Base-by-base conservation (phyloP, 2,797 vertebrate genomes). In the Pelodytes ibericus region DNA sequence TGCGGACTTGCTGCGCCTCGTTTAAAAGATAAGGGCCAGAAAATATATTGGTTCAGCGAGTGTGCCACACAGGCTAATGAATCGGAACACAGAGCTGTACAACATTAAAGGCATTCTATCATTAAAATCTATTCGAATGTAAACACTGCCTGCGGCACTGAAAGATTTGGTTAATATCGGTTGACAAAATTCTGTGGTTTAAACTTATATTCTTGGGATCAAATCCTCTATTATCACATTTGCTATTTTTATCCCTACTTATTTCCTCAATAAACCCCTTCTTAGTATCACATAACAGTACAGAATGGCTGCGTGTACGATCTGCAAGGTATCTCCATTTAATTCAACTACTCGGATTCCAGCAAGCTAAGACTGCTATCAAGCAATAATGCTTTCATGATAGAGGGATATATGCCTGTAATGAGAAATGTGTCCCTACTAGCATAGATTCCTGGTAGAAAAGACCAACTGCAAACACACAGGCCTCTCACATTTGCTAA, bases 91-190 rank as follows among this genome's bases (percentile, higher is more conserved):
- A 53, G 20, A 53, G 8, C 24, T 22, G 13, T 53, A 53, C 6
- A 7, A 53, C 16, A 53, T 53, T 53, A 53, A 53, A 53, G n/a
- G 49, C 8, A 53, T 53, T 53, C 49, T 24, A 53, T 53, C 49
- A 53, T 24, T 11, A 20, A 53, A 53, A 53, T 53, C 22, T 53
- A 53, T 22, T 53, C 49, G 11, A 53, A 53, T 53, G 49, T 53
- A 24, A 53, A 53, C n/a, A 22, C 7, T 5, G 49, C 49, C 49
- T 53, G 2, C 8, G 49, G 49, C 2, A 7, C 3, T 53, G n/a
- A 2, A 53, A 53, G 3, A 16, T 53, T 53, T 5, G 20, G 7
- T 39, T 39, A 7, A 39, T 6, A 24, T 53, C 18, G 15, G 10
- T 44, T 10, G 3, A 53, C 20, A 2, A 22, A 53, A 53, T 53